Conservation (phyloP, 1,140 invertebrate genomes). For the Tetragnatha versicolor region DNA sequence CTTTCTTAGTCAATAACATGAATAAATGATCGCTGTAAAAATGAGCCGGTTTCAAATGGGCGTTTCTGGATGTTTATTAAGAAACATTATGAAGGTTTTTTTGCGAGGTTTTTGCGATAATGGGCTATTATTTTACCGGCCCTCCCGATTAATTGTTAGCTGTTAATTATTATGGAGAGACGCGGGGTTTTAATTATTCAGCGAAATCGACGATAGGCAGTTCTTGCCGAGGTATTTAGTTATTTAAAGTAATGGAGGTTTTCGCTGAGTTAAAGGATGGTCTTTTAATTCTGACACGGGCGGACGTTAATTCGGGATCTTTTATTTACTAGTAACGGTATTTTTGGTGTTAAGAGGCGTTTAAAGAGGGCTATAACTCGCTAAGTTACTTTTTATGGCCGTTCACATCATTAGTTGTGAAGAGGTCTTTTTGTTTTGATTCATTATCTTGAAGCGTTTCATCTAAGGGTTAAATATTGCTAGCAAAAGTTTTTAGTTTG, state of each 20-base stretch:
- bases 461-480: too few relatives aligned
- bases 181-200: conserved; percentile 34
- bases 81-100: background rate
- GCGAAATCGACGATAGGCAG: conserved; percentile 26
- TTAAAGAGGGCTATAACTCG: background rate
- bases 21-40: conserved; percentile 28
- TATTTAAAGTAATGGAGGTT: conserved; percentile 22
- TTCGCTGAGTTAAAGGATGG: conserved; percentile 13
- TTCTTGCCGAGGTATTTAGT: conserved; percentile 3
- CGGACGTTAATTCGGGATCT: background rate
- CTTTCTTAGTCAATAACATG: conserved; percentile 51
- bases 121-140: background rate
- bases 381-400: conserved; percentile 20
- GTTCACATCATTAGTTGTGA: background rate
- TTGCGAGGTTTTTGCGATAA: too few relatives aligned
- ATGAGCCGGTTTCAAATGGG: too few relatives aligned
- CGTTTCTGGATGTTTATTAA: too few relatives aligned
- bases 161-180: conserved; percentile 45
- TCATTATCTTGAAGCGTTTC: too few relatives aligned
- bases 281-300: conserved; percentile 18
- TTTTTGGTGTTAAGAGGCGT: conserved; percentile 1
- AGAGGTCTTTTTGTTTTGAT: background rate
- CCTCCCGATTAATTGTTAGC: conserved; percentile 42
- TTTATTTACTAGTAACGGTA: background rate
- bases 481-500: too few relatives aligned